Evolutionary conservation across 1,140 invertebrate species (phyloP).

Genomic region (Cydia strobilella): DNA sequence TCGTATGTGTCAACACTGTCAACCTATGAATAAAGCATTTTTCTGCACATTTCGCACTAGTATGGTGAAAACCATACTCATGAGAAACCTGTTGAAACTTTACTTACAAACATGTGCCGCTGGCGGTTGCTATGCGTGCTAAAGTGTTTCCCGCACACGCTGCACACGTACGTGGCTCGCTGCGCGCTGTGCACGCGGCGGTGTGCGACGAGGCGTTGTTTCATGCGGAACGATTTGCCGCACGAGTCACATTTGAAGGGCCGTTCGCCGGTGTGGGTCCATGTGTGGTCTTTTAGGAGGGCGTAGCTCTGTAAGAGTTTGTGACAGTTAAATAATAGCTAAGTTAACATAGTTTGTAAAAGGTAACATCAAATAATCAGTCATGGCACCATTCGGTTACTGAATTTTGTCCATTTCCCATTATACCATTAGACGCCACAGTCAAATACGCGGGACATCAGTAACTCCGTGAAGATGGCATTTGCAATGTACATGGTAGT

Average conservation of each 20-base stretch:
- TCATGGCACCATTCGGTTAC: no score
- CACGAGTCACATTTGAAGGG: conserved; percentile 66
- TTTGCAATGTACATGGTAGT: no score
- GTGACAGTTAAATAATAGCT: no score
- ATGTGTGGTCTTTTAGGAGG: conserved; percentile 64
- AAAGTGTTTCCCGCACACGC: conserved; percentile 64
- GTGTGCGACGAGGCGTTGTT: conserved; percentile 63
- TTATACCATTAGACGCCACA: no score
- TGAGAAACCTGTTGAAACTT: no score
- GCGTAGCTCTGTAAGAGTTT: conserved; percentile 52
- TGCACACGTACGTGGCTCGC: conserved; percentile 49
- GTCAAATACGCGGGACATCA: no score
- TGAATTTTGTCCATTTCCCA: no score
- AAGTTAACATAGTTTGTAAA: no score
- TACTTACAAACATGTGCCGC: conserved; percentile 33
- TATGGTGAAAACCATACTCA: no score
- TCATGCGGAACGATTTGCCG: conserved; percentile 64
- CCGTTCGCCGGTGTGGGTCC: conserved; percentile 64
- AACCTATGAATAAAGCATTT: background rate
- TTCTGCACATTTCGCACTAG: conserved; percentile 5
- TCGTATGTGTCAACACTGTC: no score
- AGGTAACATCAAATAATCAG: no score
- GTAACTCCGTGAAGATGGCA: no score
- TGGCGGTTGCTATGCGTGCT: conserved; percentile 54
- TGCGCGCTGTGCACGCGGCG: conserved; percentile 51